These are phyloP conservation scores for Eristalis arbustorum DNA, from an alignment of 2,888 invertebrate species.

Conservation along the genomic window DNA sequence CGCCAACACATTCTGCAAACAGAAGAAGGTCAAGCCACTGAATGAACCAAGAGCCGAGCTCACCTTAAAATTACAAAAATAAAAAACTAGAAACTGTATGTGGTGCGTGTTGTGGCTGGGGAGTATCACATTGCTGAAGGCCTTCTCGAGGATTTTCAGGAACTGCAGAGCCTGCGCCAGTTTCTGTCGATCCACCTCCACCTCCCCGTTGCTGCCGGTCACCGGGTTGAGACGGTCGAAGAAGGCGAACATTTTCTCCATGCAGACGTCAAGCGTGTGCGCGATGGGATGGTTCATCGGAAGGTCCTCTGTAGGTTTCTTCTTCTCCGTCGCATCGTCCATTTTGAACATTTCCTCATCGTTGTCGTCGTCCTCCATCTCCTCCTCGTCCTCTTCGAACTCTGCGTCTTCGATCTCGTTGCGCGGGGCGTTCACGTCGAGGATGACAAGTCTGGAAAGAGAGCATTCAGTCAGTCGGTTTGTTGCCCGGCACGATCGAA, in stretches of 20 bases:
- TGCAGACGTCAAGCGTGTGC: conserved; percentile 88
- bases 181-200: conserved; percentile 82
- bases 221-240: conserved; percentile 78
- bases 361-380: conserved; percentile 79
- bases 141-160: conserved; percentile 83
- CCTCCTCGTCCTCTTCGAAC: conserved; percentile 80
- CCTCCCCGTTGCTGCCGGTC: conserved; percentile 56
- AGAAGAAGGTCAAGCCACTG: not conserved
- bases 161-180: conserved; percentile 74
- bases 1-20: conserved; percentile 73
- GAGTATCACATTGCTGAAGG: conserved; percentile 90
- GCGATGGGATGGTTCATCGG: conserved; percentile 82
- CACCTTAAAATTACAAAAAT: conserved; percentile 85
- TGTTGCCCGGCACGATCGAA: not conserved
- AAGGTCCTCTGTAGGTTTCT: conserved; percentile 23
- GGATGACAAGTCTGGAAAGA: conserved; percentile 84
- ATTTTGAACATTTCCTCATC: conserved; percentile 77
- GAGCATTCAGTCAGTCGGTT: not conserved
- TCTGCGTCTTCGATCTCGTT: conserved; percentile 83
- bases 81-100: conserved; percentile 89
- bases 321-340: conserved; percentile 70
- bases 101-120: conserved; percentile 91
- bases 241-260: conserved; percentile 87
- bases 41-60: not conserved
- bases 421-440: conserved; percentile 86